Conservation (phyloP, 2,888 invertebrate species). For the Phaedon cochleariae region DNA sequence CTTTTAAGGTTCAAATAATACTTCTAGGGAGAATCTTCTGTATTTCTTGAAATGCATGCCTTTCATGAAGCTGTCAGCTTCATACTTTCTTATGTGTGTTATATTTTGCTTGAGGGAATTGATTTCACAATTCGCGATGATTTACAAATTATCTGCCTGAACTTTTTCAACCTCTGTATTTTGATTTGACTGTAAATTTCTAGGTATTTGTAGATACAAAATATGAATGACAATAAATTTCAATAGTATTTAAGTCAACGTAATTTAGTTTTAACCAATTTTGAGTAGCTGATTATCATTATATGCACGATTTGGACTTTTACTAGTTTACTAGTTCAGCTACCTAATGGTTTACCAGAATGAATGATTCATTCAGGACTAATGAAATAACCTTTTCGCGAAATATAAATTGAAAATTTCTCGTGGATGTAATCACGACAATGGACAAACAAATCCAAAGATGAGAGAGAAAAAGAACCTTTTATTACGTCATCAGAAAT, state of each 20-base stretch:
- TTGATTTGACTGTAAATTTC: no score
- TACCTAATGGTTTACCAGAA: constrained; percentile 15
- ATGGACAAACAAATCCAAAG: no score
- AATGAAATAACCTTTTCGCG: no score
- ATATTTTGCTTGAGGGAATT: background rate
- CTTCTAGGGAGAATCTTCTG: no score
- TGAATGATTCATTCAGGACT: no score
- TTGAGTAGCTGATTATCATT: constrained; percentile 19
- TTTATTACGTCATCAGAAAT: no score
- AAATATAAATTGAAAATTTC: background rate
- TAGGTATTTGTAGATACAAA: background rate
- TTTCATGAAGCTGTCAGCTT: background rate
- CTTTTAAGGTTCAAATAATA: no score
- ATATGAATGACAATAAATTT: background rate
- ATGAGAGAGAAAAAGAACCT: no score
- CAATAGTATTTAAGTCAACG: background rate
- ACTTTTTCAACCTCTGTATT: no score
- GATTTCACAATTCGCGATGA: background rate
- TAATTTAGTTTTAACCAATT: constrained; percentile 13
- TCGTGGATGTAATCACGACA: no score
- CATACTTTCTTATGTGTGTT: no score
- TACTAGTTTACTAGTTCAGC: background rate
- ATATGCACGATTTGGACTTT: constrained; percentile 46
- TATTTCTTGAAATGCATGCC: background rate
- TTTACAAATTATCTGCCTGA: background rate